These are phyloP conservation scores for Drosophila tropicalis DNA, from an alignment of 1,140 invertebrate species.

Conservation along the genomic window DNA sequence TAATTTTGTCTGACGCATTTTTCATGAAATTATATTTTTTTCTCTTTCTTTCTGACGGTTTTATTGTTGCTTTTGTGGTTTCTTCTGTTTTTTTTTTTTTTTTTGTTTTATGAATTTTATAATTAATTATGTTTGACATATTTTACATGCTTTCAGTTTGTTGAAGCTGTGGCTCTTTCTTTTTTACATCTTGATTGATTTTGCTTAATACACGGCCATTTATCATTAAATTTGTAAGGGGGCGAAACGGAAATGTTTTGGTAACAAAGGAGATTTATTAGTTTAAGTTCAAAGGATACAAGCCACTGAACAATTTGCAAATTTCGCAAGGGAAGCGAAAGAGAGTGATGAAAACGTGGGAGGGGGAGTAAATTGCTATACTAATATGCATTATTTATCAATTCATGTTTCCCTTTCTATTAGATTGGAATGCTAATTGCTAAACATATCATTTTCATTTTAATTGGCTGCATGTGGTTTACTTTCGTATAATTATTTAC, in stretches of 20 bases:
- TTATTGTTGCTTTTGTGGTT: slow-evolving; percentile 58
- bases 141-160: slow-evolving; percentile 44
- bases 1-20: slow-evolving; percentile 73
- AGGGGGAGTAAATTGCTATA: not conserved
- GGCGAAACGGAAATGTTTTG: not conserved
- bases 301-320: not conserved
- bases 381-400: slow-evolving; percentile 11
- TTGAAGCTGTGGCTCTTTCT: not conserved
- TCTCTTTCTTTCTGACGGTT: slow-evolving; percentile 39
- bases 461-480: slow-evolving; percentile 39
- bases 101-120: slow-evolving; percentile 72
- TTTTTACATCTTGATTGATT: slow-evolving; percentile 69
- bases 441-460: slow-evolving; percentile 33
- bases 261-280: slow-evolving; percentile 10
- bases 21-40: slow-evolving; percentile 55
- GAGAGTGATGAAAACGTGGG: not conserved
- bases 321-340: not conserved
- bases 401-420: slow-evolving; percentile 5
- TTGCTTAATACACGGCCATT: slow-evolving; percentile 53
- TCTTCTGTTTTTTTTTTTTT: slow-evolving; percentile 51
- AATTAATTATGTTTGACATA: slow-evolving; percentile 73
- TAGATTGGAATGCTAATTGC: slow-evolving; percentile 16
- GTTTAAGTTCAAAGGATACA: slow-evolving; percentile 1
- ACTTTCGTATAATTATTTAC: slow-evolving; percentile 34
- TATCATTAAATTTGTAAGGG: slow-evolving; percentile 51